Evolutionary conservation across 2,888 invertebrate species (phyloP), one percentile per base, ranked within the genome.

Genomic region (Rotaria magnacalcarata): DNA sequence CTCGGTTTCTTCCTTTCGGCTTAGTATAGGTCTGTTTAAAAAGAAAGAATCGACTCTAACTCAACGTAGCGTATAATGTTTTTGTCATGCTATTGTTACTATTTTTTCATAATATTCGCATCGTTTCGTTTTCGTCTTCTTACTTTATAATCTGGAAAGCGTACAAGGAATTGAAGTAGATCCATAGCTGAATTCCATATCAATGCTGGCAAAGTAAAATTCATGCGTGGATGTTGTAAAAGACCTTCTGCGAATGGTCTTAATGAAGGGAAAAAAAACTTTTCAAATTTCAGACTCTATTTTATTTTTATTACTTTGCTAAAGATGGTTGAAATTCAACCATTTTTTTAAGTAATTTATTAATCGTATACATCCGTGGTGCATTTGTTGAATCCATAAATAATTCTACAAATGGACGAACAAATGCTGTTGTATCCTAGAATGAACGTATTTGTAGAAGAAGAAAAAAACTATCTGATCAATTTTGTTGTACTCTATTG

Each of bases 181-280:
- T 75, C 75, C 75, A 75, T 75, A 14, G 75, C 75, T 43, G 75
- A 75, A 47, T 75, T 75, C 75, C 75, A 75, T 41, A 75, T 75
- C 24, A 75, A 75, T 41, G 75, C 47, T 21, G 75, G 47, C 47
- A 75, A 24, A 24, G 21, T 21, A 75, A 75, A 43, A 75, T 75
- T 75, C 75, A 75, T 75, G 7, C 75, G 75, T 43, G 75, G 47
- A 75, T 75, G 75, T 75, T 75, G 75, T 75, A 75, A 47, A 47
- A 75, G 43, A 24, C 47, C 47, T 43, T 75, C 75, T 24, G 75
- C 75, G 47, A 75, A 75, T 24, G 47, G 41, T 75, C 75, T 75
- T 3, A 6, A 41, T 43, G 21, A n/a, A 6, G 43, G 43, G 1
- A 21, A 2, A 41, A 41, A 67, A 67, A 27, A 67, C n/a, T 60